Conservation (phyloP, 2,797 vertebrate species). For the Poecilia picta region DNA sequence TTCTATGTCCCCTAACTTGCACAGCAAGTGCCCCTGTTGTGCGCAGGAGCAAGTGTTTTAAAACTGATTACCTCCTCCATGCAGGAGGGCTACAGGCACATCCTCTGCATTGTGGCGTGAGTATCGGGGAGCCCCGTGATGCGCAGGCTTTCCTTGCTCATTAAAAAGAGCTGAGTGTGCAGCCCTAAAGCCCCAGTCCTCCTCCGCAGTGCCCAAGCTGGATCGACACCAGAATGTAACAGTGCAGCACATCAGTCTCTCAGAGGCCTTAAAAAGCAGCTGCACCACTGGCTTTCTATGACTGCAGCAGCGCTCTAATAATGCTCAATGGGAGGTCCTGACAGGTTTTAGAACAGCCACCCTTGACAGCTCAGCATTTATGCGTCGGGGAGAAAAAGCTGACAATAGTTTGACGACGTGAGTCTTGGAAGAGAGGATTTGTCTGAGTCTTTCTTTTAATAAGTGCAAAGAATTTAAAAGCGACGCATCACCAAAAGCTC, state of each 20-base stretch:
- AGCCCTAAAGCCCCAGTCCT: constrained; percentile 58
- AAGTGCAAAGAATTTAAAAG: background rate
- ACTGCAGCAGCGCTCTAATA: constrained; percentile 59
- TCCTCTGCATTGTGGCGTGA: constrained; percentile 63
- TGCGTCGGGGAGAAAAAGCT: constrained; percentile 13
- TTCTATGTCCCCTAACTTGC: constrained; percentile 19
- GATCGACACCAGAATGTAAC: constrained; percentile 69
- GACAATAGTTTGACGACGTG: constrained; percentile 1
- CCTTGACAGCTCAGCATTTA: constrained; percentile 8
- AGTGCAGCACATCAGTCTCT: constrained; percentile 56
- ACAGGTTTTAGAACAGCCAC: constrained; percentile 17
- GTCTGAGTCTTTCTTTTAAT: constrained; percentile 1
- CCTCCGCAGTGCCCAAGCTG: constrained; percentile 72
- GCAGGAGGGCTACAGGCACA: constrained; percentile 30
- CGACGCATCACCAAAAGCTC: background rate
- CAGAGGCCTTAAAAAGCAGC: constrained; percentile 49
- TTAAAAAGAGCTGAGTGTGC: constrained; percentile 77
- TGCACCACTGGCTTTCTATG: constrained; percentile 38
- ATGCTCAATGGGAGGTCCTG: constrained; percentile 43
- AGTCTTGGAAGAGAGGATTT: background rate
- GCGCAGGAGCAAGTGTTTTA: constrained; percentile 41
- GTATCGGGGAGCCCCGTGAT: constrained; percentile 62
- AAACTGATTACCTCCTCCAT: constrained; percentile 53
- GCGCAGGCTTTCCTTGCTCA: constrained; percentile 68
- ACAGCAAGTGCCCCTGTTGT: constrained; percentile 25